Evolutionary conservation across 2,888 invertebrate species (phyloP), one percentile per base, ranked within the genome.

Genomic region (Corbicula japonica): DNA sequence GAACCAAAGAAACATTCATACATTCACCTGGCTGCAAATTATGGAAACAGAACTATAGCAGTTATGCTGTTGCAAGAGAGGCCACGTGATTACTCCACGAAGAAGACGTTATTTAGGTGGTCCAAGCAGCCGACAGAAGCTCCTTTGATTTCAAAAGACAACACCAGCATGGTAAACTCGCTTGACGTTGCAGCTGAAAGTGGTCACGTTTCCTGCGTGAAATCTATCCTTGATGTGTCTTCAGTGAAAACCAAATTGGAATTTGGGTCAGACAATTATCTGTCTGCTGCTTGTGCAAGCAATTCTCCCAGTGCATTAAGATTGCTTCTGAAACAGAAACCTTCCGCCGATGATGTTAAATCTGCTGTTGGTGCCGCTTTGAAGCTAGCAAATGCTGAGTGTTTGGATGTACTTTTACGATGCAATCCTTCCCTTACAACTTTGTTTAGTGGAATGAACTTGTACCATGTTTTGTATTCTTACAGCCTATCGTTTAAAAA

Each of bases 381-480:
- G 10, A 88, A 89, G 71, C 76, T 84, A 62, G 88, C 88, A 2
- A 84, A 85, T 38, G 83, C 90, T 0, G 88, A 90, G 41, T 91
- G 90, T 76, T 72, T 92, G 12, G 87, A 90, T 61, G 80, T 88
- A 35, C 72, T 92, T 10, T 76, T 92, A 23, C 68, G 86, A 5
- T 73, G 84, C n/a, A 81, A 80, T 21, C 75, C 87, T 8, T 83
- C 87, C 23, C 38, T 85, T 3, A 82, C 81, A 5, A 60, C 78
- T 23, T 77, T 89, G 23, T 88, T 91, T 48, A 85, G 88, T 56
- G 89, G 90, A 3, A 89, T 91, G 88, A 92, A 91, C 72, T 80
- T 91, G 5, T 92, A 86, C 72, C 92, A 92, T 74, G 89, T 92
- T 8, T 70, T 91, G 18, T 92, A 86, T 76, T 87, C 90, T 1